Evolutionary conservation across 30 jellyfish, hydroid and myxozoan species (phyloP), one percentile per base, ranked within the genome.

Genomic region (Aurelia sp.): DNA sequence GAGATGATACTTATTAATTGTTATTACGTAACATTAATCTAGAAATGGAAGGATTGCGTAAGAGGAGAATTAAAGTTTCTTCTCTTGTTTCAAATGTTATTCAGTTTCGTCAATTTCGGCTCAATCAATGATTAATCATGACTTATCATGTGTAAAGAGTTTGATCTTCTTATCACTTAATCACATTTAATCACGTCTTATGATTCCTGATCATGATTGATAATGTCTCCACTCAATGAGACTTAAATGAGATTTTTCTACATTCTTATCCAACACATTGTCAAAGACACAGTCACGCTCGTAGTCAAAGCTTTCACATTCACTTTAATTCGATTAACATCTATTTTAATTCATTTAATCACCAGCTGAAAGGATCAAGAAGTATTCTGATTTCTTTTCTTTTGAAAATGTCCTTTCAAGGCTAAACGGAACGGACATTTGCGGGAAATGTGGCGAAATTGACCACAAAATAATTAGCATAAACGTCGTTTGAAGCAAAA

Each of bases 131-230:
- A 60, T 22, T 58, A 77, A 77, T 77, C 77, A 62, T 12, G 67
- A 60, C 20, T 60, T 48, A 77, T 51, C 72, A 22, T 67, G 61
- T 19, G 88, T 22, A 48, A 55, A 22, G 30, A 15, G 48, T 57
- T 77, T 22, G 60, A 44, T 69, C 80, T 69, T 24, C 64, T 69
- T 69, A 69, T 69, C 80, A 69, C 80, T 33, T 69, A 69, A 69
- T 69, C 80, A 20, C 80, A 33, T 40, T 18, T 69, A 69, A 69
- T 69, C 80, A 20, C 57, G 65, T 27, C 47, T 69, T 22, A 69
- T 69, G 27, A 69, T 33, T 52, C 22, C 80, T 47, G 57, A 62
- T 55, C 67, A 22, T 41, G 83, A 72, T 72, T 19, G 83, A 72
- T 72, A 4, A 64, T 24, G 83, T 72, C 83, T 72, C 44, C 30